Evolutionary conservation across 2,797 vertebrate genomes (phyloP).

Genomic region (Nannoperca obscura): DNA sequence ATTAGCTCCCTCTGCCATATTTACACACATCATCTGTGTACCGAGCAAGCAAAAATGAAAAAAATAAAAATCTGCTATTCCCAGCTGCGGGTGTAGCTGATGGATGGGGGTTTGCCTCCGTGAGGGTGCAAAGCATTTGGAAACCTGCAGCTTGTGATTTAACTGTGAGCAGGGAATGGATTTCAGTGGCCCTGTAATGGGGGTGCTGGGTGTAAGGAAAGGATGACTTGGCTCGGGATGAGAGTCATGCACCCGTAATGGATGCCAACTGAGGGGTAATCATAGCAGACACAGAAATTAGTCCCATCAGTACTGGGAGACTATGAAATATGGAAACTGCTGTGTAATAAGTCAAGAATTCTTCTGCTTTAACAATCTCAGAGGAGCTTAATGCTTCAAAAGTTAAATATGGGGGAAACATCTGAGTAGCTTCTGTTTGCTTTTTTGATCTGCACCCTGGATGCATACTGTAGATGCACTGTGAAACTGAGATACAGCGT

Average conservation of each 20-base stretch:
- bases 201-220: conserved; percentile 37
- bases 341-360: conserved; percentile 38
- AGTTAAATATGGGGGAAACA: not conserved
- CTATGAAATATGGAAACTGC: conserved; percentile 59
- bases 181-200: conserved; percentile 51
- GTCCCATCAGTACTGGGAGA: conserved; percentile 59
- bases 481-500: not conserved
- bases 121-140: conserved; percentile 40
- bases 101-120: conserved; percentile 44
- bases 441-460: not conserved
- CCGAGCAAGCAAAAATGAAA: conserved; percentile 21
- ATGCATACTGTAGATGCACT: not conserved
- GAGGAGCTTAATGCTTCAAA: conserved; percentile 26
- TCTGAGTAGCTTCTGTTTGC: not conserved
- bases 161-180: conserved; percentile 61
- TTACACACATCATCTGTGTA: conserved; percentile 59
- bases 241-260: conserved; percentile 63
- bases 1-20: conserved; percentile 47
- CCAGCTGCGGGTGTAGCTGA: conserved; percentile 51
- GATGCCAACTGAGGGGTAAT: conserved; percentile 68
- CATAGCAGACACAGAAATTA: conserved; percentile 65
- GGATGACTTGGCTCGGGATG: conserved; percentile 60
- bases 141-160: conserved; percentile 64
- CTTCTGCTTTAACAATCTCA: conserved; percentile 30
- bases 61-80: conserved; percentile 1